A percentile compares a stretch with the other conserved stretches of the same genome.
Evolutionary conservation across 2,888 invertebrate genomes (phyloP).

Genomic region (Tortrix viridana): DNA sequence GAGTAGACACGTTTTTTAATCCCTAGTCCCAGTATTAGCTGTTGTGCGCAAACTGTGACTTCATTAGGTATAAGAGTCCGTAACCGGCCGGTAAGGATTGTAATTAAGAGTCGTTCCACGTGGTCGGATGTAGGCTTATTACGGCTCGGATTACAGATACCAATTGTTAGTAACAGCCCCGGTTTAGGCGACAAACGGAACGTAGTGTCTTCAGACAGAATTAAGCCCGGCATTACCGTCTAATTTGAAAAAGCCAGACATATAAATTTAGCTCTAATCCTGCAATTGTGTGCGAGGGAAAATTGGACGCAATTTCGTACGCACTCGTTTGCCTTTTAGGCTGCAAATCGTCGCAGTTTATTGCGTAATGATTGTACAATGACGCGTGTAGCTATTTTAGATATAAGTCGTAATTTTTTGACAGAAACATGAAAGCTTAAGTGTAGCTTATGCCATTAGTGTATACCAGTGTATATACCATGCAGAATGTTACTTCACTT

Average conservation of each 20-base stretch:
- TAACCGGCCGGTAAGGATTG: slow-evolving; percentile 12
- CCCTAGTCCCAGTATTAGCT: slow-evolving; percentile 52
- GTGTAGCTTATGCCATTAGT: no score
- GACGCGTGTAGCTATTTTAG: slow-evolving; percentile 55
- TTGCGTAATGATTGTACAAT: slow-evolving; percentile 65
- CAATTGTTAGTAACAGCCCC: slow-evolving; percentile 57
- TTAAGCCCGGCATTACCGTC: slow-evolving; percentile 65
- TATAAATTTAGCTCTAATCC: slow-evolving; percentile 80
- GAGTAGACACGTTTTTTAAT: slow-evolving; percentile 65
- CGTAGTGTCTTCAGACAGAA: slow-evolving; percentile 63
- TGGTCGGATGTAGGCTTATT: slow-evolving; percentile 19
- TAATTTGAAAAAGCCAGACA: slow-evolving; percentile 82
- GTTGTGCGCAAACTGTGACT: slow-evolving; percentile 33
- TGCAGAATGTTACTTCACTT: no score
- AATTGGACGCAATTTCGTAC: slow-evolving; percentile 75
- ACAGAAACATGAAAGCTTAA: no score
- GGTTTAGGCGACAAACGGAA: slow-evolving; percentile 63
- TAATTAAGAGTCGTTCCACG: slow-evolving; percentile 27
- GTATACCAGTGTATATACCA: no score
- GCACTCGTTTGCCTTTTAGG: slow-evolving; percentile 64
- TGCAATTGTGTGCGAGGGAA: slow-evolving; percentile 73
- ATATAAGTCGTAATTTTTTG: slow-evolving; percentile 41
- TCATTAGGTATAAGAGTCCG: slow-evolving; percentile 34
- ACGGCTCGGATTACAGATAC: slow-evolving; percentile 42
- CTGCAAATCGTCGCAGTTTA: slow-evolving; percentile 71